Conservation (phyloP, 2,888 invertebrate species). For the Adineta ricciae region DNA sequence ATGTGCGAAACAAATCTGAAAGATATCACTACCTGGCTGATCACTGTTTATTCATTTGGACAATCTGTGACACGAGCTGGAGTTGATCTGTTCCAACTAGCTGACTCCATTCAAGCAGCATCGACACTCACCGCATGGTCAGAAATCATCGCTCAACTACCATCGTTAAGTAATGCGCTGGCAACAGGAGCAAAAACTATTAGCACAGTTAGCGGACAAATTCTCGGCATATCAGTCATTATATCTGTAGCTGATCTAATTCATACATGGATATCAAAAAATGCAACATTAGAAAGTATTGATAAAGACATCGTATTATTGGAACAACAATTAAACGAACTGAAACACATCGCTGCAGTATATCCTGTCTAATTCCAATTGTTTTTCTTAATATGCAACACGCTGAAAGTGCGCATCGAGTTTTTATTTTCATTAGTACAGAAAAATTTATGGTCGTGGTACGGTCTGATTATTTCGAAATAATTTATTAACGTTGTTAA, state of each 20-base stretch:
- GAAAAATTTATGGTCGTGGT: too few relatives aligned
- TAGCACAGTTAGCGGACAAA: background rate
- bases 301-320: background rate
- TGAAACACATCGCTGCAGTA: too few relatives aligned
- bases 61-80: too few relatives aligned
- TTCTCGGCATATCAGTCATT: background rate
- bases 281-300: background rate
- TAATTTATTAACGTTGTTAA: too few relatives aligned
- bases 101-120: background rate
- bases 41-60: background rate
- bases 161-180: background rate
- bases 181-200: background rate
- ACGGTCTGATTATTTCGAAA: too few relatives aligned
- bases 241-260: background rate
- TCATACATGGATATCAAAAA: constrained; percentile 1
- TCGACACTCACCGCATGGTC: background rate
- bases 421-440: too few relatives aligned
- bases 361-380: too few relatives aligned
- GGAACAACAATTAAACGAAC: background rate
- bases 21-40: background rate
- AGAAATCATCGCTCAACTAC: background rate
- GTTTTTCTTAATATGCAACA: too few relatives aligned
- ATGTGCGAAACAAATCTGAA: background rate
- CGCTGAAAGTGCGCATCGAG: too few relatives aligned
- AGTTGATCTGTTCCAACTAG: too few relatives aligned